phyloP scores from a whole-genome alignment of 2,113 vertebrate species.

The Oreochromis spilurus region DNA sequence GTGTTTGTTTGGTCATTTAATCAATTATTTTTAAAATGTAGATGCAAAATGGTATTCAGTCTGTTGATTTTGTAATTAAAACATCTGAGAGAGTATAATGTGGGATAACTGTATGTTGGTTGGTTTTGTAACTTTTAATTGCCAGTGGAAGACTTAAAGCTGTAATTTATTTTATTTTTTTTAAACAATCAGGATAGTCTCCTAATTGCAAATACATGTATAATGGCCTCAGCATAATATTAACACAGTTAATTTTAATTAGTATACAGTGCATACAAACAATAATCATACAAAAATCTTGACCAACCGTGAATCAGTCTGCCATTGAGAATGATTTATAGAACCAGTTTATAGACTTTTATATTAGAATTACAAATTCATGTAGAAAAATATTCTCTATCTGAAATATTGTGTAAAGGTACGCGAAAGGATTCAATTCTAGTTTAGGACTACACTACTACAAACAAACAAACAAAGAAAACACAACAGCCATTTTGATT shows the following conservation, averaged over 20 bases:
- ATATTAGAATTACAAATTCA: background rate
- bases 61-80: background rate
- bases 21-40: background rate
- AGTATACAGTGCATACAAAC: background rate
- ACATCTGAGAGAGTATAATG: background rate
- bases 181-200: background rate
- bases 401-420: background rate
- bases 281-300: background rate
- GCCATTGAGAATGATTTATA: background rate
- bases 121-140: background rate
- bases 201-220: background rate
- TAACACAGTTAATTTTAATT: background rate
- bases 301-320: background rate
- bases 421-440: background rate
- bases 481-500: background rate
- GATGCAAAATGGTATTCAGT: background rate
- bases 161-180: background rate
- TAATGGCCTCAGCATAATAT: background rate
- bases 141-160: background rate
- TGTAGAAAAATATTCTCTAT: background rate
- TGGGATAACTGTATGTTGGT: background rate
- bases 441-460: background rate
- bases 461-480: background rate
- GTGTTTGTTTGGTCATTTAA: background rate
- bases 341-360: background rate